Percentiles rank a stretch among this genome's conserved stretches.
Conservation (phyloP, 2,113 vertebrate species). For the Turnix velox region DNA sequence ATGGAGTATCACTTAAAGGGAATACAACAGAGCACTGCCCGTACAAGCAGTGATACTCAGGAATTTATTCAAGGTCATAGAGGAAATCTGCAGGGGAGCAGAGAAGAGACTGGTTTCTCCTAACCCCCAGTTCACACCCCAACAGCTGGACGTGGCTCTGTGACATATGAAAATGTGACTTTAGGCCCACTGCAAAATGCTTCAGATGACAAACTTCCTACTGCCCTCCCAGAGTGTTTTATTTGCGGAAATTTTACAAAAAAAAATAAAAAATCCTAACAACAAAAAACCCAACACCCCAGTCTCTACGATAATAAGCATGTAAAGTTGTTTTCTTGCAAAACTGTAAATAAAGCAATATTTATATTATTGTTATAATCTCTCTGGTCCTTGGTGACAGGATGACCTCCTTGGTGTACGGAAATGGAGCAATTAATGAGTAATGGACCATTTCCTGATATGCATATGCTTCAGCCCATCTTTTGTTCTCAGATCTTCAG, state of each 20-base stretch:
- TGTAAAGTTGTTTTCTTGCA: constrained; percentile 4
- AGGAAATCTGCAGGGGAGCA: constrained; percentile 4
- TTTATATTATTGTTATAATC: constrained; percentile 8
- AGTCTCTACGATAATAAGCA: neutral
- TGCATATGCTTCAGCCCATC: neutral
- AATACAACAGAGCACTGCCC: neutral
- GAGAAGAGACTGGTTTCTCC: constrained; percentile 2
- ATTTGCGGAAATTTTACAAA: neutral
- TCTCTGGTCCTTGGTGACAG: neutral
- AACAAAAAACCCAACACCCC: too few species aligned
- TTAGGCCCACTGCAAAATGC: constrained; percentile 19
- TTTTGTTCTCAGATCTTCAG: constrained; percentile 25
- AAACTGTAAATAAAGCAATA: constrained; percentile 33
- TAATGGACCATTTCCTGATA: constrained; percentile 19
- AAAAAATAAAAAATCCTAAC: too few species aligned
- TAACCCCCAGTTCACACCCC: neutral
- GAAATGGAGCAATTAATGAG: constrained; percentile 40
- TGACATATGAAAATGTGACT: neutral
- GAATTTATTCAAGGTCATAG: neutral
- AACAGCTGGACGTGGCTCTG: neutral
- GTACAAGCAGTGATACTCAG: neutral
- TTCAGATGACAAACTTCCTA: constrained; percentile 42
- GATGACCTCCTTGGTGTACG: neutral
- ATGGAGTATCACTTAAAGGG: neutral
- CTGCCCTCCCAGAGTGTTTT: neutral